phyloP scores from a whole-genome alignment of 2,888 invertebrate species.

The Sylvicola cinctus region DNA sequence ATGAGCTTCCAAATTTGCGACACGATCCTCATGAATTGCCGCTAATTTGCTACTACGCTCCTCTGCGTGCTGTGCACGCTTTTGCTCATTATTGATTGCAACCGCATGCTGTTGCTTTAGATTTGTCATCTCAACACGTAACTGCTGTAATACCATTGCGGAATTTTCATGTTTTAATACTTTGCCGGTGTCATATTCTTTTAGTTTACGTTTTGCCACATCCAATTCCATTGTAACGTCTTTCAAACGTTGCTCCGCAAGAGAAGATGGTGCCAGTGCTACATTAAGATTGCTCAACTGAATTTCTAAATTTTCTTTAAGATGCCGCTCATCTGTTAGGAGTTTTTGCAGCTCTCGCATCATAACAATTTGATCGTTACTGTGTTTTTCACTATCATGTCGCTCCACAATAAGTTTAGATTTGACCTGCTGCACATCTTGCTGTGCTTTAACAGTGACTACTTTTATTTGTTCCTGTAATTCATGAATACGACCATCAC shows the following conservation, averaged over 20 bases:
- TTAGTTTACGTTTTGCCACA: constrained; percentile 37
- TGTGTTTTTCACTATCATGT: constrained; percentile 63
- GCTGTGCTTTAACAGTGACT: constrained; percentile 31
- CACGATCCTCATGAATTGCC: constrained; percentile 52
- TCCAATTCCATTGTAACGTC: constrained; percentile 42
- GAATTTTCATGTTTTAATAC: neutral
- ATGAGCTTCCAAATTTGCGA: constrained; percentile 50
- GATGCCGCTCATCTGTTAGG: constrained; percentile 48
- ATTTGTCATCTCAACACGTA: constrained; percentile 51
- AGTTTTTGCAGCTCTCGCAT: constrained; percentile 62
- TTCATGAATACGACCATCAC: constrained; percentile 31
- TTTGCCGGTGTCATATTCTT: constrained; percentile 33
- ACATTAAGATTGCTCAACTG: constrained; percentile 32
- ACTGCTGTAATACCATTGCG: constrained; percentile 28
- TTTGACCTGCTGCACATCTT: constrained; percentile 43
- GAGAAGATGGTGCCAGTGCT: constrained; percentile 18
- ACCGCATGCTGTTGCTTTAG: constrained; percentile 51
- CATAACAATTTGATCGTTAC: constrained; percentile 54
- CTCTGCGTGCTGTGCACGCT: constrained; percentile 49
- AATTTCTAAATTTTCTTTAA: constrained; percentile 50
- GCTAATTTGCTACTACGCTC: constrained; percentile 45
- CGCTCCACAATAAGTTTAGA: constrained; percentile 56
- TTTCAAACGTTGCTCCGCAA: constrained; percentile 18
- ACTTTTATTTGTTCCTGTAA: constrained; percentile 37
- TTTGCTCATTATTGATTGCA: constrained; percentile 52